Percentiles rank a stretch among this genome's conserved stretches.
These are phyloP conservation scores for Leucophora obtusa DNA, from an alignment of 2,888 invertebrate genomes.

Conservation along the genomic window DNA sequence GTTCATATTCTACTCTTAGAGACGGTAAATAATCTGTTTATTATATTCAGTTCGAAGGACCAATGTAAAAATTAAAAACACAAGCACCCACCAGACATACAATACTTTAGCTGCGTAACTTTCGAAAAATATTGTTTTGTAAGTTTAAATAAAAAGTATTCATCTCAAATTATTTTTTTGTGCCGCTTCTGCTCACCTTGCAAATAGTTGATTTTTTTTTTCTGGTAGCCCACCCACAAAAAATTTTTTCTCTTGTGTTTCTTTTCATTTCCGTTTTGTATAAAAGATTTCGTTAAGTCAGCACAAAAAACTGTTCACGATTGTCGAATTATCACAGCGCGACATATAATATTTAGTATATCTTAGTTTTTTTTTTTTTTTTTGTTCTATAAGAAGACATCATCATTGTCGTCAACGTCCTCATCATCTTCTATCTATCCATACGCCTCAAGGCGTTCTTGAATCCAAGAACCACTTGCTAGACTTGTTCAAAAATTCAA, in stretches of 20 bases:
- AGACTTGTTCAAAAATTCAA: conserved; percentile 49
- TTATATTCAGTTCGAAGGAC: too few species aligned
- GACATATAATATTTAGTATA: conserved; percentile 52
- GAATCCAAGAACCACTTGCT: conserved; percentile 51
- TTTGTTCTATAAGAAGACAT: conserved; percentile 32
- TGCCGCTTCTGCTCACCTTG: conserved; percentile 16
- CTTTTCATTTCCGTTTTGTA: conserved; percentile 44
- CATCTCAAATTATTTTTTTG: too few species aligned
- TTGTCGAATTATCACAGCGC: conserved; percentile 71
- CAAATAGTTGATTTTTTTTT: conserved; percentile 23
- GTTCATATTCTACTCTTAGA: too few species aligned
- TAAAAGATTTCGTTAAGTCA: conserved; percentile 60
- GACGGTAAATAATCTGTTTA: too few species aligned
- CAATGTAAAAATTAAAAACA: too few species aligned
- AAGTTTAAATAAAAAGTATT: too few species aligned
- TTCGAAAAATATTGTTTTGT: too few species aligned
- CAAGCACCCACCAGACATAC: too few species aligned
- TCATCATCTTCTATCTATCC: conserved; percentile 10
- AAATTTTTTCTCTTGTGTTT: conserved; percentile 29
- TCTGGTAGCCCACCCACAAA: conserved; percentile 58
- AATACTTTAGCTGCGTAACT: too few species aligned
- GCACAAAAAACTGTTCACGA: conserved; percentile 66
- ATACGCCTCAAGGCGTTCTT: conserved; percentile 50
- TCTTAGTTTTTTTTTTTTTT: conserved; percentile 33
- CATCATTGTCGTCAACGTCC: conserved; percentile 19